Base-by-base conservation (phyloP, 2,113 vertebrate genomes). In the Sapajus apella region DNA sequence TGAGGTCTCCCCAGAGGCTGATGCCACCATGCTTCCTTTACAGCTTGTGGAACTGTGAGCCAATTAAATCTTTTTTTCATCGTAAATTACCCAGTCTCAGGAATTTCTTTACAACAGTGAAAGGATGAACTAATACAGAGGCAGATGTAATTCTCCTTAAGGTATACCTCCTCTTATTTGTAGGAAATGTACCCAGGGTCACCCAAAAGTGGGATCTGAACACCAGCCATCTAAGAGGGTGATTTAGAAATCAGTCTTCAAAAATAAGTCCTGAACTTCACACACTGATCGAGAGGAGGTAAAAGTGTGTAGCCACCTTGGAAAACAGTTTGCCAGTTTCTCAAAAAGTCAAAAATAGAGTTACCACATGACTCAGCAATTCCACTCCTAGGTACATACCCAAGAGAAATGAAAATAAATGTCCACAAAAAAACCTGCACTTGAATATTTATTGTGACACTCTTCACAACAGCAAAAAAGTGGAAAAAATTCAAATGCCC, bases 111-210 rank as follows among this genome's bases (percentile, higher is more conserved):
- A 14, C 14, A 64, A 30, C 61, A 64, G 61, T 32, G 61, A 12
- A 64, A 64, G 61, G 30, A 64, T 13, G 61, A 64, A 6, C 61
- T 32, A 64, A 64, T 3, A 64, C 27, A 64, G 12, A 30, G 52
- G 64, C 23, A 27, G 50, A 6, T 12, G 6, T 1, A 43, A 1
- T 25, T 61, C 14, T 70, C 56, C 40, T 16, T 18, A 35, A 43
- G 35, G 55, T 2, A 2, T 8, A 30, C 12, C 47, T 5, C 11
- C 43, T 0, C 25, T 3, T 10, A 11, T 9, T 37, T 18, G 66
- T 14, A 16, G 47, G 52, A 21, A 21, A 30, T 18, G 9, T 16
- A 77, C 3, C 25, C 9, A 52, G 14, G 20, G n/a, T 56, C 79
- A 30, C 43, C 21, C 6, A 56, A 45, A 7, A 1, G 27, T 35